A percentile compares a stretch with the other conserved stretches of the same genome.
These are phyloP conservation scores for Lepus europaeus DNA, from an alignment of 2,113 vertebrate species.

Conservation along the genomic window DNA sequence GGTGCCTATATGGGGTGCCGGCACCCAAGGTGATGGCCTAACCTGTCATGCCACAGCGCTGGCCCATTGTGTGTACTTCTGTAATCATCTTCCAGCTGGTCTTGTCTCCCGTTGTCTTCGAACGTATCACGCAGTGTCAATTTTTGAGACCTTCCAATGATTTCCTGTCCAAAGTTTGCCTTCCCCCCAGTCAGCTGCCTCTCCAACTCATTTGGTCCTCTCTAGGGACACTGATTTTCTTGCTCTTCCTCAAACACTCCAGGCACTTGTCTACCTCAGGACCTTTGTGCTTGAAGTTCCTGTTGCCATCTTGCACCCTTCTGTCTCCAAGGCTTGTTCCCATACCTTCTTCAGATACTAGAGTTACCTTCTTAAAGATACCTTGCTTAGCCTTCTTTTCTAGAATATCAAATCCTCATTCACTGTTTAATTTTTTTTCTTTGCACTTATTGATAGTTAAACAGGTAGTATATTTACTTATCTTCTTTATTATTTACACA, in stretches of 20 bases:
- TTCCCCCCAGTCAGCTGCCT: background rate
- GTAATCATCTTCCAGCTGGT: background rate
- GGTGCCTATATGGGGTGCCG: too few relatives aligned
- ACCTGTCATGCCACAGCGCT: too few relatives aligned
- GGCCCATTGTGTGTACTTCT: too few relatives aligned
- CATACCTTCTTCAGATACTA: background rate
- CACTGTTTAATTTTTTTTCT: constrained; percentile 51
- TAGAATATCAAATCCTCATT: constrained; percentile 23
- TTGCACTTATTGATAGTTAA: constrained; percentile 44
- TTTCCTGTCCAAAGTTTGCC: background rate
- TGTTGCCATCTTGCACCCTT: background rate
- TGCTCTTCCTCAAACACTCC: background rate
- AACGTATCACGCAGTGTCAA: background rate
- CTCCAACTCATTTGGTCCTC: background rate
- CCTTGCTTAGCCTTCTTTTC: background rate
- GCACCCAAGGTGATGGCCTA: too few relatives aligned
- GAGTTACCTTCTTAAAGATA: constrained; percentile 24
- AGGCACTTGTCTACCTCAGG: background rate
- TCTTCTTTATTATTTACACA: background rate
- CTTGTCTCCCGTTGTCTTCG: background rate
- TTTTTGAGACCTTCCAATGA: background rate
- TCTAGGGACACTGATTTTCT: background rate
- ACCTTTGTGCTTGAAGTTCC: background rate
- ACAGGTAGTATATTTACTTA: constrained; percentile 2
- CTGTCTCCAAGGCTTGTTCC: background rate